Conservation (phyloP, 1,140 invertebrate genomes). For the Danaus melanippus region DNA sequence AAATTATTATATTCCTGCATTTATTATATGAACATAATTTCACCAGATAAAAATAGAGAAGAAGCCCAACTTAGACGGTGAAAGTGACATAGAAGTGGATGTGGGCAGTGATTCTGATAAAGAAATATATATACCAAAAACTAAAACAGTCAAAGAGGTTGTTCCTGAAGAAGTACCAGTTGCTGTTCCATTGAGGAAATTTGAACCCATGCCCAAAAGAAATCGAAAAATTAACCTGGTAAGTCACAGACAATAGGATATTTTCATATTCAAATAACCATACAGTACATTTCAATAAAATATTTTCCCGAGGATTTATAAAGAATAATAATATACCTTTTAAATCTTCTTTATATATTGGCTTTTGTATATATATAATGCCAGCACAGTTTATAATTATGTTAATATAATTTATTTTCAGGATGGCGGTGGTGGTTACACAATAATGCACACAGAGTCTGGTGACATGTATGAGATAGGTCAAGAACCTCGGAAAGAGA, state of each 20-base stretch:
- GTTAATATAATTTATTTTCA: constrained; percentile 18
- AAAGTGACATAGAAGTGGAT: constrained; percentile 74
- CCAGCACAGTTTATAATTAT: too few species aligned
- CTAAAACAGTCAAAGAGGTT: constrained; percentile 8
- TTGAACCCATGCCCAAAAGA: constrained; percentile 55
- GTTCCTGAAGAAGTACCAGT: constrained; percentile 31
- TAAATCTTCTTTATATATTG: too few species aligned
- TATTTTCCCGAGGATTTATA: neutral
- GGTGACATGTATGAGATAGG: constrained; percentile 65
- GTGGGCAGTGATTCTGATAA: constrained; percentile 67
- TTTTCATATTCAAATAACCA: too few species aligned
- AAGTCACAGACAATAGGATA: constrained; percentile 10
- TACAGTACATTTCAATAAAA: neutral
- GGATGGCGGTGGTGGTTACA: constrained; percentile 76
- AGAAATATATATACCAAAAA: constrained; percentile 11
- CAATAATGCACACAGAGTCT: constrained; percentile 74
- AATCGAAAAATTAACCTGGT: constrained; percentile 56
- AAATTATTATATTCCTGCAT: constrained; percentile 1
- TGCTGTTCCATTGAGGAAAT: constrained; percentile 40
- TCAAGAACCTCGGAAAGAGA: constrained; percentile 50
- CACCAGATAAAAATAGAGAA: constrained; percentile 65
- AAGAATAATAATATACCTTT: too few species aligned
- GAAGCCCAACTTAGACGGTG: constrained; percentile 67
- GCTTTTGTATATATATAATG: too few species aligned
- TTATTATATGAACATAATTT: constrained; percentile 11